A percentile compares a stretch with the other conserved stretches of the same genome.
These are phyloP conservation scores for Acromyrmex heyeri DNA, from an alignment of 1,140 invertebrate genomes.

Conservation along the genomic window DNA sequence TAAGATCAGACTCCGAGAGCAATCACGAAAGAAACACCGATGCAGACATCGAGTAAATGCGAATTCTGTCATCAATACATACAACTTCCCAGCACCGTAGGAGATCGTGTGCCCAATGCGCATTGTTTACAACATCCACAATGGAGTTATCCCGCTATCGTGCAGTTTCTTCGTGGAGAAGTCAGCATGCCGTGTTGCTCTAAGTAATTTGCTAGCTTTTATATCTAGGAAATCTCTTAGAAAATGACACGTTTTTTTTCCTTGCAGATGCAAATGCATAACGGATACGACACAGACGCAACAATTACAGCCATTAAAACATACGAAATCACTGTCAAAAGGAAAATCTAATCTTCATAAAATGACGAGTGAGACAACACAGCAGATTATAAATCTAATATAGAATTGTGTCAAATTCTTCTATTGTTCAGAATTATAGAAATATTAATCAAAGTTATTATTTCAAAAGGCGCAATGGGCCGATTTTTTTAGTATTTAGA, in stretches of 20 bases:
- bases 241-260: neutral
- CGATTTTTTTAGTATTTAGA: neutral
- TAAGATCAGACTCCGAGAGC: slow-evolving; percentile 70
- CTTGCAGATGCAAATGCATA: slow-evolving; percentile 59
- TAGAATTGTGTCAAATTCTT: neutral
- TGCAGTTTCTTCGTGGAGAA: slow-evolving; percentile 72
- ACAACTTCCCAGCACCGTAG: neutral
- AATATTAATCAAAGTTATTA: neutral
- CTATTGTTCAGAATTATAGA: slow-evolving; percentile 2
- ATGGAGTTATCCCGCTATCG: slow-evolving; percentile 65
- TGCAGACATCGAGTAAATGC: slow-evolving; percentile 78
- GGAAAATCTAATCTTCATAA: neutral
- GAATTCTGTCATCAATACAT: slow-evolving; percentile 70
- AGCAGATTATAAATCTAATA: slow-evolving; percentile 58
- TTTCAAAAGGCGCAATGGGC: neutral
- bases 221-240: neutral
- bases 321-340: slow-evolving; percentile 9
- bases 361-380: slow-evolving; percentile 66
- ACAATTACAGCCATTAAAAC: slow-evolving; percentile 1
- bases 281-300: neutral
- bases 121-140: neutral
- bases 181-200: slow-evolving; percentile 48
- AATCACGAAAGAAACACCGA: slow-evolving; percentile 74
- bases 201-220: slow-evolving; percentile 26
- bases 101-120: neutral